A percentile compares a stretch with the other conserved stretches of the same genome.
phyloP scores from a whole-genome alignment of 2,113 vertebrate species.

The Pimephales promelas region DNA sequence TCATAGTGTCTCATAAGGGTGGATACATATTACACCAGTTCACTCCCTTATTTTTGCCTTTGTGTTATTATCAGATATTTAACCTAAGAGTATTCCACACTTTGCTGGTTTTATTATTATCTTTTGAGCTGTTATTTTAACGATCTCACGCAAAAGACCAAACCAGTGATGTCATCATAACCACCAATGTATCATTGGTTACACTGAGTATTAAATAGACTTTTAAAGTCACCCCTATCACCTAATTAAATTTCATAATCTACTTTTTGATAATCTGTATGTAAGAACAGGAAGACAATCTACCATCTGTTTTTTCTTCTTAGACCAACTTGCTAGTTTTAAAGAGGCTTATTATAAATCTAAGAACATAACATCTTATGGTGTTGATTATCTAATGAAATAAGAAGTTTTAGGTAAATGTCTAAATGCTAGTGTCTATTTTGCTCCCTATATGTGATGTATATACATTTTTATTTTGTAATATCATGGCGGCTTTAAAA shows the following conservation, averaged over 20 bases:
- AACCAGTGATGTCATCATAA: slow-evolving; percentile 2
- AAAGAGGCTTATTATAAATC: neutral
- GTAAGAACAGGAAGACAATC: neutral
- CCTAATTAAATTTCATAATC: slow-evolving; percentile 1
- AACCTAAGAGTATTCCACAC: neutral
- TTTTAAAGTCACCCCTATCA: neutral
- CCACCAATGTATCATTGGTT: slow-evolving; percentile 2
- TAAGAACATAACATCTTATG: neutral
- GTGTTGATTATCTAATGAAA: neutral
- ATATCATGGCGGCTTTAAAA: too few species aligned
- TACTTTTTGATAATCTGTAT: neutral
- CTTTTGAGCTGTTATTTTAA: neutral
- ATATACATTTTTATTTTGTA: too few species aligned
- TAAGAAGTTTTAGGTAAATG: neutral
- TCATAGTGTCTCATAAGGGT: neutral
- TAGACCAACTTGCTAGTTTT: neutral
- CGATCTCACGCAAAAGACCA: neutral
- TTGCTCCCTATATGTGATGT: too few species aligned
- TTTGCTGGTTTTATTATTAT: neutral
- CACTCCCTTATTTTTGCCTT: neutral
- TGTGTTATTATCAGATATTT: neutral
- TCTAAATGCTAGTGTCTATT: too few species aligned
- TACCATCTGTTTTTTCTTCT: slow-evolving; percentile 6
- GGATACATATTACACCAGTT: slow-evolving; percentile 1
- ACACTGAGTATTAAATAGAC: neutral